Base-by-base conservation (phyloP, 35 echinoderm and acorn worm genomes). In the Heliocidaris tuberculata region DNA sequence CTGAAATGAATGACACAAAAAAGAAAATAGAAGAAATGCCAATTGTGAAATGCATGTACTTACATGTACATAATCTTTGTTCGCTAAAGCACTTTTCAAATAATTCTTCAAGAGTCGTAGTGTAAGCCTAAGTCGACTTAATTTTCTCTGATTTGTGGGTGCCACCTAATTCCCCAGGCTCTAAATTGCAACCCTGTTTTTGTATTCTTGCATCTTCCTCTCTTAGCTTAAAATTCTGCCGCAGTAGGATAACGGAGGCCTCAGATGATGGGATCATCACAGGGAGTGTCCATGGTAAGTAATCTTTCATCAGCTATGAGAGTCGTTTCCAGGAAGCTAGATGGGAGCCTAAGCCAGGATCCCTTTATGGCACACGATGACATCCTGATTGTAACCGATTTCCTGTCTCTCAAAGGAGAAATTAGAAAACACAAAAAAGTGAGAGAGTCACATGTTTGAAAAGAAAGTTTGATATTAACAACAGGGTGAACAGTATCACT, bases 141-240 rank as follows among this genome's bases (percentile, higher is more conserved):
- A 16, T 0, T 2, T 85, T 1, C 2, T 42, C 0, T 32, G 86
- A 15, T 42, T 32, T 13, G 8, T 15, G 6, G 9, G 13, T 32
- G 9, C 4, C 31, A 88, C 17, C 86, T 42, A 42, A 32, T 31
- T 31, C 86, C 16, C 21, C 3, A 13, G 31, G 31, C 86, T 88
- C 7, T 89, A n/a, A 89, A 89, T 48, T 89, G 87, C 87, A 35
- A 47, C 31, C 31, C 19, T 27, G 19, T 78, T 29, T 42, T 32
- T 89, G 2, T 89, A 30, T 95, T 24, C 27, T 27, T 93, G 9
- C 49, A 65, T 94, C 52, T 94, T 91, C 59, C 48, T 86, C 48
- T 92, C 71, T 7, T 92, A 96, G 96, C 94, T 19, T 96, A 21
- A 96, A 96, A 88, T 92, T 96, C 30, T 96, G 96, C 49, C 96